Percentiles rank a stretch among this genome's conserved stretches.
Evolutionary conservation across 2,888 invertebrate species (phyloP).

Genomic region (Leptinotarsa haldemani): DNA sequence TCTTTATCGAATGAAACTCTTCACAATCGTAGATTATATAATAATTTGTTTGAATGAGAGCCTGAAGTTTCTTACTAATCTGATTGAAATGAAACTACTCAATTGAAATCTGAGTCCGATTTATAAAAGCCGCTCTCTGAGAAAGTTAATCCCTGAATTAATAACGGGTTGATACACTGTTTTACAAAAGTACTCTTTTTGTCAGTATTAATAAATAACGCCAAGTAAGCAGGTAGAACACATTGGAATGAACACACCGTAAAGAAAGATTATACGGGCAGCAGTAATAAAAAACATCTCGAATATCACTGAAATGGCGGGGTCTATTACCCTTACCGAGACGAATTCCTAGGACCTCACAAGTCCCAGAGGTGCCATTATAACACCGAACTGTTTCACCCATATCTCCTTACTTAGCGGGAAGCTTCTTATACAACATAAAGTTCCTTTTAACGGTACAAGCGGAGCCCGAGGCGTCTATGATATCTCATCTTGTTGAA

Average conservation of each 20-base stretch:
- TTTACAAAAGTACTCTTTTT: neutral
- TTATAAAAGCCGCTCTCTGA: too few species aligned
- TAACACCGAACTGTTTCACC: conserved; percentile 40
- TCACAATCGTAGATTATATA: too few species aligned
- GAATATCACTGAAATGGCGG: neutral
- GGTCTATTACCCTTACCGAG: conserved; percentile 16
- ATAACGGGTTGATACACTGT: too few species aligned
- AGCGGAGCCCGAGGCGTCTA: conserved; percentile 26
- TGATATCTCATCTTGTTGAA: conserved; percentile 38
- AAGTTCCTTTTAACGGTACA: conserved; percentile 42
- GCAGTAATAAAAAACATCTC: neutral
- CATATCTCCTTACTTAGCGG: conserved; percentile 38
- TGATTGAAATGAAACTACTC: too few species aligned
- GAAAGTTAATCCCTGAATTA: too few species aligned
- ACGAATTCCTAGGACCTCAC: conserved; percentile 31
- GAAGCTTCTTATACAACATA: conserved; percentile 37
- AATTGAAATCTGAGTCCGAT: too few species aligned
- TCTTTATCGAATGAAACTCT: too few species aligned
- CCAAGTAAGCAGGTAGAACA: neutral
- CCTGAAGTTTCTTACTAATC: too few species aligned
- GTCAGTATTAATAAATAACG: neutral
- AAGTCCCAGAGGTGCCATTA: conserved; percentile 32
- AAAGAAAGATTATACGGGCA: neutral
- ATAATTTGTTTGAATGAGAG: too few species aligned
- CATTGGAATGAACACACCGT: neutral